Evolutionary conservation across 2,888 invertebrate species (phyloP), one percentile per base, ranked within the genome.

Genomic region (Eulithis testata): DNA sequence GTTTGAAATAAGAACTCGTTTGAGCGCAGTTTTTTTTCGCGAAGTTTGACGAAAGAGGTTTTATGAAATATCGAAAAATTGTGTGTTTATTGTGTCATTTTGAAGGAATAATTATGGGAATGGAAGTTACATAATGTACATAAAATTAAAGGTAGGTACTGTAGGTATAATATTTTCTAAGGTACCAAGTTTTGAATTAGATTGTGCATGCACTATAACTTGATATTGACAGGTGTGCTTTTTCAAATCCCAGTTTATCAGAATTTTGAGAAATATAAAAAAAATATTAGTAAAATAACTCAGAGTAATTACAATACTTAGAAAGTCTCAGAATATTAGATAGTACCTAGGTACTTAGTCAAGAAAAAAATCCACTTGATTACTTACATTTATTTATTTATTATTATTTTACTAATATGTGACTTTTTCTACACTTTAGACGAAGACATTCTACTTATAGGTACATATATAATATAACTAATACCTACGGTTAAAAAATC

Each of bases 1-100:
- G 66, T 66, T 71, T 61, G 68, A 60, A 40, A 12, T 40, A 56
- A 12, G 66, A 66, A 63, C 63, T 40, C 27, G 63, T 58, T 53
- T 57, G n/a, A 8, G 9, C 43, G 53, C 47, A 40, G n/a, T 0
- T 27, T 21, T 47, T 58, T 50, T 65, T 36, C 53, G 40, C 31
- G 50, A 54, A 66, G 59, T 66, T 66, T 27, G 8, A 47, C 65
- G 60, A 53, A 57, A 60, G 52, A 65, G 60, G 60, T 65, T 63
- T 58, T 58, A 40, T 8, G 2, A 8, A 2, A 8, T 47, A 47
- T 14, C 1, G 9, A 47, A 47, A 47, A 47, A n/a, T 31, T 2
- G 31, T 31, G 31, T 31, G 21, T 21, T 21, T 31, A 31, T 31
- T 44, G 11, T n/a, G n/a, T 44, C 4, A 3, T 4, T 1, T 21